phyloP scores from a whole-genome alignment of 1,140 invertebrate species.

The Diachasmimorpha longicaudata region DNA sequence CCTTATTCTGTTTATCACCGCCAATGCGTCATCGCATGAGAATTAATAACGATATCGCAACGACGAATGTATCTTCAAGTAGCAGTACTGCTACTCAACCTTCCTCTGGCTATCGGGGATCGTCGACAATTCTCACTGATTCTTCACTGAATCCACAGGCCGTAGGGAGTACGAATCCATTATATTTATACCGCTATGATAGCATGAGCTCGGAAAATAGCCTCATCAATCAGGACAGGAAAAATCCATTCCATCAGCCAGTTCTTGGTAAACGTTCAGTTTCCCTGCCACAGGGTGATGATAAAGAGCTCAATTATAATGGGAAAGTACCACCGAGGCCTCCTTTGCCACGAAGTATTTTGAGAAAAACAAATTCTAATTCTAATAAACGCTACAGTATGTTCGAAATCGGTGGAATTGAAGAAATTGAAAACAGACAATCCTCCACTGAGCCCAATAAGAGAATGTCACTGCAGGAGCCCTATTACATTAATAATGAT shows the following conservation, averaged over 20 bases:
- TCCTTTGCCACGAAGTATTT: constrained; percentile 74
- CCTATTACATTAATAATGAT: constrained; percentile 72
- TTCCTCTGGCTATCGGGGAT: constrained; percentile 84
- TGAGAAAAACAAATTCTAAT: constrained; percentile 68
- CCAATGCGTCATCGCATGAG: constrained; percentile 65
- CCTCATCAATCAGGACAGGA: constrained; percentile 63
- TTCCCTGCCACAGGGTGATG: constrained; percentile 67
- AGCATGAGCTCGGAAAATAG: constrained; percentile 75
- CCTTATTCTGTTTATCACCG: constrained; percentile 72
- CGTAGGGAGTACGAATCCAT: constrained; percentile 60
- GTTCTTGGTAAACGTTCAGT: constrained; percentile 70
- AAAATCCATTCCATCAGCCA: constrained; percentile 40
- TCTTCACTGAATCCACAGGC: constrained; percentile 70
- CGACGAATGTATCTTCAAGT: constrained; percentile 71
- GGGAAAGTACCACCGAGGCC: constrained; percentile 71
- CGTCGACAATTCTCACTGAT: constrained; percentile 81
- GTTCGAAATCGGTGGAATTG: constrained; percentile 72
- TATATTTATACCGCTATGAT: constrained; percentile 84
- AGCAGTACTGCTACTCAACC: constrained; percentile 79
- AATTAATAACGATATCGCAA: constrained; percentile 57
- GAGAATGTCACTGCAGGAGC: constrained; percentile 74
- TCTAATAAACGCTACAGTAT: constrained; percentile 77
- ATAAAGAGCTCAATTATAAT: constrained; percentile 51
- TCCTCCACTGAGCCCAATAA: constrained; percentile 66
- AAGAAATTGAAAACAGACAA: constrained; percentile 58